Base-by-base conservation (phyloP, 2,113 vertebrate genomes). In the Rhizomys pruinosus region DNA sequence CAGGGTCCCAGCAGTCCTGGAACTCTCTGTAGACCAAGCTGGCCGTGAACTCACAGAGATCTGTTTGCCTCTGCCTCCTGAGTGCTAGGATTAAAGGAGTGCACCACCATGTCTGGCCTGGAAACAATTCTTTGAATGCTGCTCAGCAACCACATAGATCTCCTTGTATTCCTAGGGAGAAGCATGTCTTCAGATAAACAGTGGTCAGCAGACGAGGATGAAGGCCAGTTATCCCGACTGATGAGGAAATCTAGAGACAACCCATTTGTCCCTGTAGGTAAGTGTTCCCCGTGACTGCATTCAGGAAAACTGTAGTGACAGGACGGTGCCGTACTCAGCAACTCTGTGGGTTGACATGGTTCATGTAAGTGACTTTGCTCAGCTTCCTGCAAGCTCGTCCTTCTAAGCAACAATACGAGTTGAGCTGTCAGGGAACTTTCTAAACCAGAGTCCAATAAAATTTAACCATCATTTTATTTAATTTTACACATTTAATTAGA, bases 191-290 rank as follows among this genome's bases (percentile, higher is more conserved):
- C 95, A 23, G 64, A 93, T 47, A 97, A 97, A 0, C 82, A 89
- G 39, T 97, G 96, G 97, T 87, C 93, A 89, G 91, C 97, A 77
- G 89, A 61, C 25, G 92, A 97, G 78, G 98, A 98, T 2, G 98
- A 98, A 55, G 97, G 98, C 4, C 97, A 98, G 88, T 97, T 98
- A 42, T 99, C 98, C 25, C 98, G 98, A 90, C 97, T 99, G 1
- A 82, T 98, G 68, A 98, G 98, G 77, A 99, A 99, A 97, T 98
- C 97, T 22, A 98, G 98, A 95, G 98, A 99, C 89, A 98, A 98
- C 88, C 99, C 99, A 0, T 99, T 99, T 90, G 98, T 99, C 68
- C 99, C 99, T 47, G n/a, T 98, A 34, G 99, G 99, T 99, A 96
- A 99, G 98, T 97, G 91, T 23, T 68, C 32, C 47, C 17, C 61